phyloP scores from a whole-genome alignment of 2,113 vertebrate species.

The Carassius auratus region DNA sequence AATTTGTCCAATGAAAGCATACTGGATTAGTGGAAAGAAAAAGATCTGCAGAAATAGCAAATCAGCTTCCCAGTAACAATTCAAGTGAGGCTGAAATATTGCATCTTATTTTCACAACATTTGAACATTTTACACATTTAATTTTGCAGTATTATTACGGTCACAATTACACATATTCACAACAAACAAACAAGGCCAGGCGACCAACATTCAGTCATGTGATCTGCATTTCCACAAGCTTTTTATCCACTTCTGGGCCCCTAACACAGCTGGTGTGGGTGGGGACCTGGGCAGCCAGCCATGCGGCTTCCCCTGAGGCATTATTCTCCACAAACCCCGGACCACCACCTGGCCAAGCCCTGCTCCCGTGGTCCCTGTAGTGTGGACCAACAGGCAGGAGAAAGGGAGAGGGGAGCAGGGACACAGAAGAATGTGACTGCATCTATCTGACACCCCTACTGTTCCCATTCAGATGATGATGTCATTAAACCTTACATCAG shows the following conservation, averaged over 20 bases:
- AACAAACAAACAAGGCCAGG: not conserved
- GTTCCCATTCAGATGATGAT: constrained; percentile 64
- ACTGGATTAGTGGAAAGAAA: not conserved
- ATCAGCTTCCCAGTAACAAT: no score
- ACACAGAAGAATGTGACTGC: not conserved
- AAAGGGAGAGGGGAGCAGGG: not conserved
- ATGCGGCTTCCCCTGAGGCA: constrained; percentile 65
- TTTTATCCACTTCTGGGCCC: constrained; percentile 16
- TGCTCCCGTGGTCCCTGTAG: constrained; percentile 62
- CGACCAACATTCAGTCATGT: no score
- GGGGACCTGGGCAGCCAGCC: constrained; percentile 52
- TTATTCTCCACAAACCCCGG: constrained; percentile 63
- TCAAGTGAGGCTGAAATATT: no score
- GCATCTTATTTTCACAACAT: not conserved
- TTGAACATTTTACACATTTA: not conserved
- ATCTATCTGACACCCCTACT: not conserved
- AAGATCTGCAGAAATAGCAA: constrained; percentile 12
- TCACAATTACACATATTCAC: not conserved
- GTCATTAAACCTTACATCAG: constrained; percentile 71
- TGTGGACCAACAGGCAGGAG: constrained; percentile 36
- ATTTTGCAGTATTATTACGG: no score
- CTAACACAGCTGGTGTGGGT: constrained; percentile 67
- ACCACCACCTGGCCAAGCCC: constrained; percentile 50
- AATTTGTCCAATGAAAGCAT: not conserved
- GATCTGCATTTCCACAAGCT: not conserved